Conservation (phyloP, 2,797 vertebrate genomes). For the Enteromius viviparus region DNA sequence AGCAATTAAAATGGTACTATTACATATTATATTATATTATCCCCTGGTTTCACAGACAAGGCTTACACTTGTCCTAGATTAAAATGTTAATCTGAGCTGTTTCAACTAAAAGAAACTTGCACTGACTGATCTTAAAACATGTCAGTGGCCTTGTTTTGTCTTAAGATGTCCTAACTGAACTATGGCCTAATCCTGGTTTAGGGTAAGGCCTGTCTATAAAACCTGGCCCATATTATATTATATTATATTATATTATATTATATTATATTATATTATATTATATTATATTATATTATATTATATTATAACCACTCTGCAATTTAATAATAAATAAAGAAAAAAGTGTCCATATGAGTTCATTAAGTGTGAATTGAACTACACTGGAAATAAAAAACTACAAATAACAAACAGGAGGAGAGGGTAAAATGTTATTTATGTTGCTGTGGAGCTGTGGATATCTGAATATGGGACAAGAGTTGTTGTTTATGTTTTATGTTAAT, state of each 20-base stretch:
- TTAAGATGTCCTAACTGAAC: too few relatives aligned
- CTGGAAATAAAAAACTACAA: too few relatives aligned
- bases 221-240: background rate
- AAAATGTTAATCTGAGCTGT: too few relatives aligned
- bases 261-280: too few relatives aligned
- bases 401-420: background rate
- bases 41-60: too few relatives aligned
- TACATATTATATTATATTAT: background rate
- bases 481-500: background rate
- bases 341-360: background rate
- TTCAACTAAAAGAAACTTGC: too few relatives aligned
- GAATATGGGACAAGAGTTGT: background rate
- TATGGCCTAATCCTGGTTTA: too few relatives aligned
- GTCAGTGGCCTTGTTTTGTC: too few relatives aligned
- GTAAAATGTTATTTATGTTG: background rate
- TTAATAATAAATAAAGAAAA: background rate
- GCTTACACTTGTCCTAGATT: too few relatives aligned
- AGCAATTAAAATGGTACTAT: background rate
- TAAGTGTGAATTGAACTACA: background rate
- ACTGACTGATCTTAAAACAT: too few relatives aligned
- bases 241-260: background rate
- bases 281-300: background rate
- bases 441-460: background rate
- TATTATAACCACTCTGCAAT: background rate
- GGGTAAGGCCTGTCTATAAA: too few relatives aligned